phyloP scores from a whole-genome alignment of 2,113 vertebrate species.

The Ploceus nigricollis region DNA sequence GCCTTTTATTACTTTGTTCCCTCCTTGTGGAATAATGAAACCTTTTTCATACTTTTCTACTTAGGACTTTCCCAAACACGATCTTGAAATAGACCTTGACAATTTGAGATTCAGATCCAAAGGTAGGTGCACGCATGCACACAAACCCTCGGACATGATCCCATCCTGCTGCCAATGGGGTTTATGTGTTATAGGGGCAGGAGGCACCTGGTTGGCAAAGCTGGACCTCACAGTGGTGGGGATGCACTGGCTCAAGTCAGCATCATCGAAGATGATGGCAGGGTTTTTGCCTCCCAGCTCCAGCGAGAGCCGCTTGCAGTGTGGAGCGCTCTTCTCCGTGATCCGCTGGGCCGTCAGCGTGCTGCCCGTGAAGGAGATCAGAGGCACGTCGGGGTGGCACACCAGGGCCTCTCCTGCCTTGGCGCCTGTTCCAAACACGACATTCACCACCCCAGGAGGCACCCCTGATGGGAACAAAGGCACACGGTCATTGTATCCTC shows the following conservation, averaged over 20 bases:
- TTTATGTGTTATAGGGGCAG: accelerated
- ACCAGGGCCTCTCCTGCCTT: slow-evolving; percentile 86
- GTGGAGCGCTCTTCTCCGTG: slow-evolving; percentile 80
- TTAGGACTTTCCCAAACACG: neutral
- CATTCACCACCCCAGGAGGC: slow-evolving; percentile 90
- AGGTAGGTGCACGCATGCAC: accelerated
- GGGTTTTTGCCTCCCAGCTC: slow-evolving; percentile 97
- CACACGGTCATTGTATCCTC: neutral
- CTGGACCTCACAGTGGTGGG: slow-evolving; percentile 87
- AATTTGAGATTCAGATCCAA: neutral
- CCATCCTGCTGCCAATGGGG: neutral
- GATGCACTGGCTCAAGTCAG: slow-evolving; percentile 85
- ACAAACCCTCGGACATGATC: accelerated
- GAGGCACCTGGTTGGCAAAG: slow-evolving; percentile 91
- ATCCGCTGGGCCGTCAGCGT: slow-evolving; percentile 86
- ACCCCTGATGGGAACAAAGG: slow-evolving; percentile 74
- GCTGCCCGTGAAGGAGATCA: slow-evolving; percentile 96
- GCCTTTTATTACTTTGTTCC: neutral
- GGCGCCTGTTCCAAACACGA: slow-evolving; percentile 86
- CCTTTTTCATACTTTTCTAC: neutral
- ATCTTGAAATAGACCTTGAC: neutral
- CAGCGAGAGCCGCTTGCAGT: slow-evolving; percentile 92
- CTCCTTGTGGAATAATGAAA: neutral
- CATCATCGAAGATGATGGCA: slow-evolving; percentile 89
- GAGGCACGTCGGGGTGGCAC: slow-evolving; percentile 85